Conservation (phyloP, 2,113 vertebrate species). For the Petrocephalus zakoni region DNA sequence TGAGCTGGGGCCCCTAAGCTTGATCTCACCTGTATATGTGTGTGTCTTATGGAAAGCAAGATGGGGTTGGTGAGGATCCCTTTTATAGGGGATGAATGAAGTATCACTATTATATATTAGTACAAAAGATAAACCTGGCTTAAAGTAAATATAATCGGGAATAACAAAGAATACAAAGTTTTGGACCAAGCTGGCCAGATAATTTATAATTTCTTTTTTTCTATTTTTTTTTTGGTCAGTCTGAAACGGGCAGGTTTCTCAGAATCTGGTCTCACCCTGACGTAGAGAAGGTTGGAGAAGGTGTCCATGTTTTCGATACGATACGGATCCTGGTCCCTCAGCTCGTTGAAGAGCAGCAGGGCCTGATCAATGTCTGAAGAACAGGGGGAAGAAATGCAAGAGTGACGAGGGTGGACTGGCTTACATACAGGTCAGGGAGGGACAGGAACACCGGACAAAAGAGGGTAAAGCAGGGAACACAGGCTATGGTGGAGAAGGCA, state of each 20-base stretch:
- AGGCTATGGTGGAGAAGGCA: background rate
- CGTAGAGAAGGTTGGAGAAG: conserved; percentile 94
- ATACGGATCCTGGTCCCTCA: conserved; percentile 92
- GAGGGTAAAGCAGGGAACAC: background rate
- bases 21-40: background rate
- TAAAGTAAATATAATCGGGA: background rate
- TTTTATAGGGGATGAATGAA: background rate
- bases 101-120: background rate
- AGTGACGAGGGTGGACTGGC: background rate
- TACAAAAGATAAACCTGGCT: background rate
- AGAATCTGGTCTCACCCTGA: conserved; percentile 71
- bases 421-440: background rate
- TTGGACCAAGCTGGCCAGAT: background rate
- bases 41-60: background rate
- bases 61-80: background rate
- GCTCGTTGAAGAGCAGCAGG: conserved; percentile 87
- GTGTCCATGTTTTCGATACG: conserved; percentile 99
- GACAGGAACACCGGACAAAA: background rate
- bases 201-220: too few species aligned
- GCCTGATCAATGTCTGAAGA: conserved; percentile 93
- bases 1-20: background rate
- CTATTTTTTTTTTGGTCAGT: background rate
- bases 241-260: background rate
- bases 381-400: conserved; percentile 22
- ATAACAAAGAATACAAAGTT: background rate